A percentile compares a stretch with the other conserved stretches of the same genome.
Conservation (phyloP, 2,113 vertebrate species). For the Dendrocopos noguchii region DNA sequence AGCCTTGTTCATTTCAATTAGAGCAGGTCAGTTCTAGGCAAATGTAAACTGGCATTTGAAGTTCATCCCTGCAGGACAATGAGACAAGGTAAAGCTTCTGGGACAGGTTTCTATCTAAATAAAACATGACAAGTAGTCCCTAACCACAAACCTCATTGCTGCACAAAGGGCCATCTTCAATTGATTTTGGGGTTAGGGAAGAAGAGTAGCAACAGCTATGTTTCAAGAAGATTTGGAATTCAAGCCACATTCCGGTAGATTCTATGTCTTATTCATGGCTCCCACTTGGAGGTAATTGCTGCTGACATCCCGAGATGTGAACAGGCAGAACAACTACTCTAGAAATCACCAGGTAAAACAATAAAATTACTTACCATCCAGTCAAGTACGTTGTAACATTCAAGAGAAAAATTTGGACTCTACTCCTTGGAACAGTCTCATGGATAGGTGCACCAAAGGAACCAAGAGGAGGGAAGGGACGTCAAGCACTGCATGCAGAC, state of each 20-base stretch:
- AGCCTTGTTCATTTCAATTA: constrained; percentile 58
- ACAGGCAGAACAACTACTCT: neutral
- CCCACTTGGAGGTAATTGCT: neutral
- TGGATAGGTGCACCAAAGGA: neutral
- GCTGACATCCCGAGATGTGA: neutral
- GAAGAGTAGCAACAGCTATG: neutral
- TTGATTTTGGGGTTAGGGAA: neutral
- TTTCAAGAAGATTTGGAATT: constrained; percentile 23
- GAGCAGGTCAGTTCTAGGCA: constrained; percentile 14
- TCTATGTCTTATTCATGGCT: constrained; percentile 2
- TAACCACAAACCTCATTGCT: neutral
- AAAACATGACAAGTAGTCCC: constrained; percentile 39
- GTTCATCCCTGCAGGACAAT: constrained; percentile 56
- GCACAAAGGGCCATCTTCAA: constrained; percentile 27
- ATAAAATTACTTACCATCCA: neutral
- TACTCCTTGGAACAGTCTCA: neutral
- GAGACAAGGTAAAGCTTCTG: constrained; percentile 31
- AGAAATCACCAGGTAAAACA: neutral
- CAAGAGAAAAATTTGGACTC: neutral
- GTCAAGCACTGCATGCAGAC: neutral
- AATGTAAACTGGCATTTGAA: constrained; percentile 58
- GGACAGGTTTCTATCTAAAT: constrained; percentile 54
- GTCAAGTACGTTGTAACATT: neutral
- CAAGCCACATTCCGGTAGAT: neutral
- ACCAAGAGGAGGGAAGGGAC: neutral